Evolutionary conservation across 1,140 invertebrate species (phyloP).

Genomic region (Brachionus angularis): DNA sequence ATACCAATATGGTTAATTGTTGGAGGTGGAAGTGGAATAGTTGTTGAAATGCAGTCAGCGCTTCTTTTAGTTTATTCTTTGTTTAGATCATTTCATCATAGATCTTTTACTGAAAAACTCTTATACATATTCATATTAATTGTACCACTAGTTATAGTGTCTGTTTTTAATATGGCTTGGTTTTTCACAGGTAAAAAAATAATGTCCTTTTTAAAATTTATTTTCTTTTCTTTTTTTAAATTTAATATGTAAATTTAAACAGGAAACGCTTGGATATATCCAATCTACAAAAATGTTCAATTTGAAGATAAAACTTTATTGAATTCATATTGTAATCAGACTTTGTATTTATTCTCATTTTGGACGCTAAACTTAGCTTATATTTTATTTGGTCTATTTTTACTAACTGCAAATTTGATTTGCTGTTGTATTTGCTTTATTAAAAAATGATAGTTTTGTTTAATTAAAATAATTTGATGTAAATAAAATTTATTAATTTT

Average conservation of each 20-base stretch:
- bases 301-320: not conserved
- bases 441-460: constrained; percentile 43
- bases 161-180: constrained; percentile 40
- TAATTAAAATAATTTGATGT: too few species aligned
- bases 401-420: constrained; percentile 20
- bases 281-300: constrained; percentile 15
- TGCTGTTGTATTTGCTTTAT: constrained; percentile 43
- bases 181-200: constrained; percentile 29
- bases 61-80: not conserved
- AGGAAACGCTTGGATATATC: constrained; percentile 41
- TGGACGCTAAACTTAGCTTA: constrained; percentile 40
- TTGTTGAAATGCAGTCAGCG: not conserved
- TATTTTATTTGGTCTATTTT: not conserved
- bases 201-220: not conserved
- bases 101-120: constrained; percentile 19
- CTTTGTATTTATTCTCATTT: constrained; percentile 19
- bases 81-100: constrained; percentile 9
- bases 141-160: not conserved
- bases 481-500: not conserved
- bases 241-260: too few species aligned
- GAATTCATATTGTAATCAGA: constrained; percentile 19
- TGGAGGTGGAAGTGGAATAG: not conserved
- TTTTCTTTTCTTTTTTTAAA: not conserved
- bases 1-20: constrained; percentile 41
- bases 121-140: not conserved